Percentiles rank a stretch among this genome's conserved stretches.
phyloP scores from a whole-genome alignment of 2,113 vertebrate genomes.

The Dendropsophus ebraccatus region DNA sequence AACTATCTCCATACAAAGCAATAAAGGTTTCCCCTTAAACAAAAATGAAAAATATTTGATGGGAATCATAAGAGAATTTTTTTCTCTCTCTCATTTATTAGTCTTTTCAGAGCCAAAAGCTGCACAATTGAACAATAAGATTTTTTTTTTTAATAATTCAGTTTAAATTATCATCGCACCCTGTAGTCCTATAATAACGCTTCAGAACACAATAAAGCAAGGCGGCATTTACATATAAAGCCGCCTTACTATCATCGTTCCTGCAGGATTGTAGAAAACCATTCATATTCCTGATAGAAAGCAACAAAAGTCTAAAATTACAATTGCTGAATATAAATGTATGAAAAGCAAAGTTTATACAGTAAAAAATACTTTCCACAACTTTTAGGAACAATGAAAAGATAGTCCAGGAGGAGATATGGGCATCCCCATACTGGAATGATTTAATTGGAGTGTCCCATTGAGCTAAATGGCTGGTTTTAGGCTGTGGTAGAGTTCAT shows the following conservation, averaged over 20 bases:
- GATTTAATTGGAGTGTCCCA: background rate
- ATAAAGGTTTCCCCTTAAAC: constrained; percentile 19
- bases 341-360: background rate
- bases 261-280: background rate
- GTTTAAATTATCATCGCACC: too few species aligned
- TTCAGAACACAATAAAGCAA: constrained; percentile 2
- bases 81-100: background rate
- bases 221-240: background rate
- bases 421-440: background rate
- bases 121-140: background rate
- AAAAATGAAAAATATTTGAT: constrained; percentile 15
- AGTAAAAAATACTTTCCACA: background rate
- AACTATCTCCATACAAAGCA: background rate
- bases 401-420: background rate
- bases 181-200: background rate
- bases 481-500: background rate
- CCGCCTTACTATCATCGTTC: background rate
- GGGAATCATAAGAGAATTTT: constrained; percentile 5
- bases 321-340: background rate
- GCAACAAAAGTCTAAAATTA: background rate
- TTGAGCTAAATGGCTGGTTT: background rate
- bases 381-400: background rate
- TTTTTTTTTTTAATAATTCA: constrained; percentile 9
- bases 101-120: background rate
- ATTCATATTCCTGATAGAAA: background rate